Evolutionary conservation across 2,113 vertebrate genomes (phyloP).

Genomic region (Antechinus flavipes): DNA sequence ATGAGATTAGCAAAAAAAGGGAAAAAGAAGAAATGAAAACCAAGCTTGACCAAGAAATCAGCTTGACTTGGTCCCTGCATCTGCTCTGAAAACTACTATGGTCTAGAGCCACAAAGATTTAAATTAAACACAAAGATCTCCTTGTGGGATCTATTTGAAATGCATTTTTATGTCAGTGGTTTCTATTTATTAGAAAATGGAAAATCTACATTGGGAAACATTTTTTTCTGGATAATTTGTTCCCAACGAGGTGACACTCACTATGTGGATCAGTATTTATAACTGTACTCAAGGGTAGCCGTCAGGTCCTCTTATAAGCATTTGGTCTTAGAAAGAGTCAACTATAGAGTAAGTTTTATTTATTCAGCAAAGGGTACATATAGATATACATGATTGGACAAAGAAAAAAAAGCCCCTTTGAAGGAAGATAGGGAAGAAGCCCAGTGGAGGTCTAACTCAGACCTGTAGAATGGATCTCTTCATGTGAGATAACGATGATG

Average conservation of each 20-base stretch:
- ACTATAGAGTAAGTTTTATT: not conserved
- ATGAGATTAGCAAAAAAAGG: not conserved
- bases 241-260: not conserved
- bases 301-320: not conserved
- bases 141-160: not conserved
- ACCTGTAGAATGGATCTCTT: too few species aligned
- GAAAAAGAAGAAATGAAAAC: not conserved
- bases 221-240: not conserved
- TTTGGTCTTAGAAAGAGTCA: not conserved
- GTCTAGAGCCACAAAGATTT: not conserved
- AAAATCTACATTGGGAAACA: not conserved
- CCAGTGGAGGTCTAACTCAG: too few species aligned
- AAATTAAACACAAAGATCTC: not conserved
- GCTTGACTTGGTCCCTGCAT: not conserved
- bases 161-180: not conserved
- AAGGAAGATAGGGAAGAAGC: not conserved
- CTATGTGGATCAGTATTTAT: not conserved
- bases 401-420: not conserved
- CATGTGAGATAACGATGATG: too few species aligned
- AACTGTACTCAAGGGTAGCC: not conserved
- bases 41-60: not conserved
- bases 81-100: not conserved
- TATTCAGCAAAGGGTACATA: not conserved
- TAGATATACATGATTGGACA: not conserved
- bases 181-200: not conserved